phyloP scores from a whole-genome alignment of 2,888 invertebrate genomes.

The Drosophila borborema region DNA sequence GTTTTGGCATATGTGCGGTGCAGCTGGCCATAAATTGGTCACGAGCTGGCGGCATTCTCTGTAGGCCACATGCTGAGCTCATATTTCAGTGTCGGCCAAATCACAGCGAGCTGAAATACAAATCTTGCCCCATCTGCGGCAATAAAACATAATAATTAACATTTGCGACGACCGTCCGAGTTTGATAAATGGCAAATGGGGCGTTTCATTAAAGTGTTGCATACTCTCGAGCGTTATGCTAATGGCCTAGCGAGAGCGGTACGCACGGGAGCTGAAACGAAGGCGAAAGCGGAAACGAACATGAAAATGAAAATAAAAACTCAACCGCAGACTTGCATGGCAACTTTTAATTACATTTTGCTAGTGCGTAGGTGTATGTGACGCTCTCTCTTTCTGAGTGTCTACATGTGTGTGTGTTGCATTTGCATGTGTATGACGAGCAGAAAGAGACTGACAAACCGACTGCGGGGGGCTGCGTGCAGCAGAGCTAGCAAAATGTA shows the following conservation, averaged over 20 bases:
- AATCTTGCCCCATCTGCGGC: constrained; percentile 32
- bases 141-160: constrained; percentile 77
- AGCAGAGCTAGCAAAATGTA: constrained; percentile 61
- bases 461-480: constrained; percentile 3
- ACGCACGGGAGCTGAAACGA: constrained; percentile 19
- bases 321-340: constrained; percentile 75
- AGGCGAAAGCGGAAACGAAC: constrained; percentile 41
- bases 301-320: constrained; percentile 51
- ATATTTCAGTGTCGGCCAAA: constrained; percentile 67
- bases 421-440: constrained; percentile 64
- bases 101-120: constrained; percentile 39
- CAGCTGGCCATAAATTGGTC: constrained; percentile 18
- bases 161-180: constrained; percentile 56
- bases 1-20: not conserved
- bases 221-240: constrained; percentile 72
- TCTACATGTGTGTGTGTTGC: constrained; percentile 27
- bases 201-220: constrained; percentile 64
- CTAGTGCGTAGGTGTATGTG: constrained; percentile 28
- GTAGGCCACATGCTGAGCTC: constrained; percentile 54
- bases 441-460: constrained; percentile 46
- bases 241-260: constrained; percentile 49
- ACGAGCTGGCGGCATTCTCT: not conserved
- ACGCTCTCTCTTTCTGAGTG: not conserved
- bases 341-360: constrained; percentile 77
- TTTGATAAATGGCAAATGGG: constrained; percentile 70